Conservation (phyloP, 2,113 vertebrate species). For the Clarias batrachus region DNA sequence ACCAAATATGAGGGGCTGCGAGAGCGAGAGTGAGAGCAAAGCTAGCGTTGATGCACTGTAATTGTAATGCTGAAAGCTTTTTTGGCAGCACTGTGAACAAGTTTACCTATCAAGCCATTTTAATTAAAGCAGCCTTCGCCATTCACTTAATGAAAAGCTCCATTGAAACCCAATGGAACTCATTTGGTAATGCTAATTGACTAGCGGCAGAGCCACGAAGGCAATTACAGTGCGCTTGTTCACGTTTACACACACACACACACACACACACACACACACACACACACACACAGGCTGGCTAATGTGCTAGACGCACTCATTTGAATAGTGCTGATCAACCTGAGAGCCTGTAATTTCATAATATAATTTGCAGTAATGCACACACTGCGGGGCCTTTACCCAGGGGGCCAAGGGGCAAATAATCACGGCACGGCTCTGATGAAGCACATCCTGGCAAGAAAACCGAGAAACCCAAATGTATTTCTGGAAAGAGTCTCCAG, state of each 20-base stretch:
- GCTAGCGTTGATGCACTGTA: slow-evolving; percentile 42
- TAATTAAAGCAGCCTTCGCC: slow-evolving; percentile 65
- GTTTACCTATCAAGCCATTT: slow-evolving; percentile 61
- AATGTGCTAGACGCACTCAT: slow-evolving; percentile 48
- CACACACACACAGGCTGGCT: slow-evolving; percentile 14
- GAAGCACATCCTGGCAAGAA: slow-evolving; percentile 22
- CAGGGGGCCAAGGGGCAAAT: slow-evolving; percentile 43
- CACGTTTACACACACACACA: slow-evolving; percentile 1
- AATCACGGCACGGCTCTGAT: slow-evolving; percentile 45
- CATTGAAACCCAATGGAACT: slow-evolving; percentile 58
- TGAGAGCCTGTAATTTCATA: slow-evolving; percentile 58
- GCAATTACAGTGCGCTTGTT: slow-evolving; percentile 40
- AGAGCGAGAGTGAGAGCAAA: not conserved
- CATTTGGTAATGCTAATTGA: slow-evolving; percentile 59
- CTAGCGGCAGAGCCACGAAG: slow-evolving; percentile 38
- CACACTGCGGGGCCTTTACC: slow-evolving; percentile 46
- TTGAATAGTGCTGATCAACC: slow-evolving; percentile 61
- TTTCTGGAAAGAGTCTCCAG: not conserved
- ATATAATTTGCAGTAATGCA: slow-evolving; percentile 61
- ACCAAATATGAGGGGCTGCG: not conserved
- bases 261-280: slow-evolving; percentile 11
- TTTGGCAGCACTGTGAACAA: slow-evolving; percentile 50
- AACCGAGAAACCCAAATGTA: not conserved
- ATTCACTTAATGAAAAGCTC: slow-evolving; percentile 60
- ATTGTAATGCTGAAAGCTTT: slow-evolving; percentile 59